Conservation (phyloP, 2,797 vertebrate genomes). For the Limnodromus scolopaceus region DNA sequence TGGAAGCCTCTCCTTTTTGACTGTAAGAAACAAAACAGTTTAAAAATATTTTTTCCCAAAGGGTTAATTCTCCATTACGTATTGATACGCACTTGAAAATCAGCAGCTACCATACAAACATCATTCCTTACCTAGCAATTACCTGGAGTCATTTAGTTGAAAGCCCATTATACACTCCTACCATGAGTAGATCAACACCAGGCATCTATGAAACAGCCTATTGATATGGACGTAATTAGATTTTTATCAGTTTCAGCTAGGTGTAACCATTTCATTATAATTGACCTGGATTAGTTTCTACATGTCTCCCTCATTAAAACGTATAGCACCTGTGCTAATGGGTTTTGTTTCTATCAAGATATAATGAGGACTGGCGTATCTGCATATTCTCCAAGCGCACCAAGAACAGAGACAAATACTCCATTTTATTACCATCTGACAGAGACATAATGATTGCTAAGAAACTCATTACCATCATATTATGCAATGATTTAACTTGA, state of each 20-base stretch:
- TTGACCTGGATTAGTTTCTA: conserved; percentile 74
- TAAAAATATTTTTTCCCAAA: neutral
- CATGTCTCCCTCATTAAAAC: conserved; percentile 75
- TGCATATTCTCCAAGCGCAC: conserved; percentile 64
- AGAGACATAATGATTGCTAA: conserved; percentile 77
- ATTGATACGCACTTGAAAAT: neutral
- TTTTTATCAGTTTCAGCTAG: conserved; percentile 67
- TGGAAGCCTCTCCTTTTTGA: neutral
- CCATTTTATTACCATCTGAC: conserved; percentile 77
- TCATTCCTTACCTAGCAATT: neutral
- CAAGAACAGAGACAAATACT: conserved; percentile 70
- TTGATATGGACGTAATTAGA: conserved; percentile 57
- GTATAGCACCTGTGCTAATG: conserved; percentile 74
- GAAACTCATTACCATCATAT: conserved; percentile 77
- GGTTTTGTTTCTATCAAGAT: conserved; percentile 75
- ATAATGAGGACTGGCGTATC: conserved; percentile 79
- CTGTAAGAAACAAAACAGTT: neutral
- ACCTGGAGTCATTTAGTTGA: neutral
- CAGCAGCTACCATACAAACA: neutral
- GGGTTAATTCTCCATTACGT: neutral
- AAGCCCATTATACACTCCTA: neutral
- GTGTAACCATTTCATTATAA: conserved; percentile 69
- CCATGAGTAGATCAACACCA: neutral
- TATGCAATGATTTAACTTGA: conserved; percentile 77
- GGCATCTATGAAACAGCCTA: conserved; percentile 11